Base-by-base conservation (phyloP, 2,888 invertebrate species). In the Dendrolimus houi region DNA sequence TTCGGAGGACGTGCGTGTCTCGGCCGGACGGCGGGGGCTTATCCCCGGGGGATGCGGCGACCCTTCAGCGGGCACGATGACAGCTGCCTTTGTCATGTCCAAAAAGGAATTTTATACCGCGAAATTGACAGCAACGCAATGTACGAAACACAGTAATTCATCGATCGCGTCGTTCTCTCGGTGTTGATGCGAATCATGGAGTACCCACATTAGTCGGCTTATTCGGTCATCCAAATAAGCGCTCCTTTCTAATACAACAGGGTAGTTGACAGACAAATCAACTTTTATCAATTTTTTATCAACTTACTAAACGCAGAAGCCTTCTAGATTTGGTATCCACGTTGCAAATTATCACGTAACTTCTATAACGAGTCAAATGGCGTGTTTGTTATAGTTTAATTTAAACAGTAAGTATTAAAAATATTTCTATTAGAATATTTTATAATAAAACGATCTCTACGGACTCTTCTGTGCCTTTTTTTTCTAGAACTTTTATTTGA, bases 11-110 rank as follows among this genome's bases (percentile, higher is more conserved):
- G 87, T 82, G 85, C 89, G 89, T 89, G 89, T 84, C 86, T 81
- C 72, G 66, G 68, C 68, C 71, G 75, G 71, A 67, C 77, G 79
- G 71, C 76, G 74, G 76, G 79, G 83, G 88, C 89, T 89, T 88
- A 89, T 79, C 81, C 87, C 75, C 83, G 73, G 68, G 87, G 87
- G 87, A 84, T 77, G 76, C 70, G 73, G 76, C 81, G 84, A 85
- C 88, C 87, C 87, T 82, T 81, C 81, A 76, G 74, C 74, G 72
- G 71, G 76, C 76, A 74, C 81, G 83, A 78, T 86, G 88, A 88
- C 88, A 89, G 87, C 86, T 85, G 87, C 86, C 85, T 85, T 83
- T 83, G 83, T 84, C 84, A 77, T 82, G 80, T 83, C 81, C 80
- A 67, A 75, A 73, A 75, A 82, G 78, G 83, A 86, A 81, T 85